Base-by-base conservation (phyloP, 2,797 vertebrate genomes). In the Falco rusticolus region DNA sequence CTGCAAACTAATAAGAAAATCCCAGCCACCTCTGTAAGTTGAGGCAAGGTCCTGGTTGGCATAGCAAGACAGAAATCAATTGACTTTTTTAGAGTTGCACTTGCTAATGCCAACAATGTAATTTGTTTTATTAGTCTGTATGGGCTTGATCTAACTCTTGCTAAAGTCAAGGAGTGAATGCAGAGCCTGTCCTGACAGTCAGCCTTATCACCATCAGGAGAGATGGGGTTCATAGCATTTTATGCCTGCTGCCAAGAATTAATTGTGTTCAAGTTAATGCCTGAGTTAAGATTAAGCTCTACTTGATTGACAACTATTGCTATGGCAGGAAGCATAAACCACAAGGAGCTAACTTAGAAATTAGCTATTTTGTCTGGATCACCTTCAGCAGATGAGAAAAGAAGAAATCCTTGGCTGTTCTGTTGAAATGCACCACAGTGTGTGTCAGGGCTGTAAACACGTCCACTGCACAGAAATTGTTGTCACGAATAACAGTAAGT, bases 211-310 rank as follows among this genome's bases (percentile, higher is more conserved):
- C 87, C 85, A 84, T 84, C 84, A 68, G 66, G 65, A 95, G 91
- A 69, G 78, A 95, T 45, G 89, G 74, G 84, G 63, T 89, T 96
- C 81, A 45, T 88, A 92, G 82, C 92, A 53, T 80, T 77, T 50
- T 70, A 48, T 78, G 29, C 16, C 81, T 94, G 78, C 82, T 96
- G 96, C 94, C 94, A 97, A 88, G 88, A 87, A 94, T 96, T 95
- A 93, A 97, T 97, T 97, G 95, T 61, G 77, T 93, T 97, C 95
- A 94, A 94, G 96, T 97, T 95, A 97, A 95, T 84, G 93, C 95
- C 95, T 90, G 91, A 96, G 74, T 91, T 90, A 63, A 94, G 89
- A 87, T 82, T 89, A 93, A 93, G 61, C 87, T 77, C 74, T 89
- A 43, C 88, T 94, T 96, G 95, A 96, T 70, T 96, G 94, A 96